Conservation (phyloP, 2,113 vertebrate species). For the Alethe diademata region DNA sequence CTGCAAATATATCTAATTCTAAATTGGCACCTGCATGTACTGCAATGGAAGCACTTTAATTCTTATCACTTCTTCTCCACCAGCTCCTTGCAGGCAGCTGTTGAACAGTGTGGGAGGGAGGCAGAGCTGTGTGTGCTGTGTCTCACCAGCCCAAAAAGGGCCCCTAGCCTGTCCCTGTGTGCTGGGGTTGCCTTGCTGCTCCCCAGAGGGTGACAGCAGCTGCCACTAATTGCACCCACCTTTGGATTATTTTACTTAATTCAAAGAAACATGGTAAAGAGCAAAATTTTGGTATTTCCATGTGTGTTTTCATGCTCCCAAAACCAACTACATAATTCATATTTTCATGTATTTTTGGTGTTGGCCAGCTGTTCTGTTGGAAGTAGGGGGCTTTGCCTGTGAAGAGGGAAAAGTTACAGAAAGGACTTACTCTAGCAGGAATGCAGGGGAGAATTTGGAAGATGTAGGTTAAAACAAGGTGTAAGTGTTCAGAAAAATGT, state of each 20-base stretch:
- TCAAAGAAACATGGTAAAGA: not conserved
- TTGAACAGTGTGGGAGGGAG: not conserved
- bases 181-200: not conserved
- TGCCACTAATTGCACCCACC: not conserved
- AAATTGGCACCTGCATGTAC: not conserved
- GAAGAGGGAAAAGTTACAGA: not conserved
- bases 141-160: not conserved
- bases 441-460: not conserved
- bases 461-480: not conserved
- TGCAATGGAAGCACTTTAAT: not conserved
- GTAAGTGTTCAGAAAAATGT: not conserved
- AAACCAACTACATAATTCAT: not conserved
- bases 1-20: not conserved
- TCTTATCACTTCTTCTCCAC: not conserved
- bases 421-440: not conserved
- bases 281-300: not conserved
- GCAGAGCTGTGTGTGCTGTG: not conserved
- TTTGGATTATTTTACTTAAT: not conserved
- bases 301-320: not conserved
- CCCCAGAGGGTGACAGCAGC: not conserved
- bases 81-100: fast-evolving
- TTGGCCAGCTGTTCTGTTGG: not conserved
- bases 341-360: not conserved
- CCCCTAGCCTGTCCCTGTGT: fast-evolving
- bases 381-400: not conserved